Base-by-base conservation (phyloP, 2,888 invertebrate species). In the Anorthoa munda region DNA sequence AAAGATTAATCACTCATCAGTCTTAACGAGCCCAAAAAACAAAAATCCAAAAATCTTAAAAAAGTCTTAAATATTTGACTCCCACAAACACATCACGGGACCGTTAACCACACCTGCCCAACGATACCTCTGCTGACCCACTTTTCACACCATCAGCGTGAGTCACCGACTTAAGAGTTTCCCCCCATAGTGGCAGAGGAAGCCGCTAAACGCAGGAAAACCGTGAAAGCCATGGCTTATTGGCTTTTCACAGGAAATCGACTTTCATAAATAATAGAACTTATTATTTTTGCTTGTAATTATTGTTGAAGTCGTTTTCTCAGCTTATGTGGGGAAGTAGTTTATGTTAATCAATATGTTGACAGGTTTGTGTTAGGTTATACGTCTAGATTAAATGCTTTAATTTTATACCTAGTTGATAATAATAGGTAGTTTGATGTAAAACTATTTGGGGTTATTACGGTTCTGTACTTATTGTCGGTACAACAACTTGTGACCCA, bases 201-300 rank as follows among this genome's bases (percentile, higher is more conserved):
- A 84, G 56, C 31, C 17, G 53, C 18, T 77, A 79, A 84, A 61
- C 68, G 73, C 75, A 63, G 84, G 84, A 79, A 75, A 77, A 73
- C 69, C 46, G 74, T 71, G 81, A 79, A 83, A 85, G 83, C 61
- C 71, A 55, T 75, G 23, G 72, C 55, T 77, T 73, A 75, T 75
- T 73, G 48, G 59, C 45, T 78, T 81, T 83, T 81, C 78, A 83
- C 83, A 68, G 83, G 83, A 84, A 85, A 85, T 81, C 73, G 64
- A 64, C 72, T 51, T 71, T 56, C 76, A 78, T 81, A 39, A 31
- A 23, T 55, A 56, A 59, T 18, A 45, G 31, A 31, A 13, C 15
- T 46, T 65, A 60, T 81, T 70, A 81, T 77, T 66, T 67, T 67
- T 50, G 50, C 55, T 48, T 46, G 39, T 66, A 64, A 77, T 81